Base-by-base conservation (phyloP, 1,140 invertebrate genomes). In the Drosophila saltans region DNA sequence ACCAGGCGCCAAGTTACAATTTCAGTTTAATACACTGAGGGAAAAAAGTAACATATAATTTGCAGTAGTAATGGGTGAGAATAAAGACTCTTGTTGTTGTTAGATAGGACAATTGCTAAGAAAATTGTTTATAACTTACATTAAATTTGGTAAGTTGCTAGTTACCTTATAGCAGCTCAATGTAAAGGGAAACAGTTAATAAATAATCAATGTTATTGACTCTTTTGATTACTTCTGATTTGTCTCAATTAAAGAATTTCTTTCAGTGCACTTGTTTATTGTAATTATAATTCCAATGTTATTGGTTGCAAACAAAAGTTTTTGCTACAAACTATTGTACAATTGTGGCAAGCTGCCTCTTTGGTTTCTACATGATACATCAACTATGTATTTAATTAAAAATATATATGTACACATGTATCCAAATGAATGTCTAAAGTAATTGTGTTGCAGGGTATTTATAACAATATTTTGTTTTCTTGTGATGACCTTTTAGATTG, bases 301-400 rank as follows among this genome's bases (percentile, higher is more conserved):
- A 2, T 16, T 56, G 43, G 40, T 55, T 33, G 36, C 33, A 8
- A 36, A 36, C 33, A 36, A 36, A 36, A 36, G 33, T 52, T 52
- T 52, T 48, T 59, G 39, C 65, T 59, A 59, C 33, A 36, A 77
- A 66, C 8, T 78, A 75, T 72, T 68, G 71, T 62, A 7, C 75
- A 78, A 55, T 78, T 78, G 68, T 76, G 73, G 66, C 66, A 76
- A 41, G 30, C 59, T 39, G 26, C 28, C 66, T 43, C 65, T 76
- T 76, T 77, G 33, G 33, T 36, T 36, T 7, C 33, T 26, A 9
- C 4, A 9, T 52, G 45, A 11, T 43, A 3, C 45, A 52, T 26
- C 8, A 10, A 4, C 28, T 30, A 30, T 16, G 16, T 16, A 21
- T 52, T 52, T 52, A 52, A 52, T 52, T 52, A 52, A 52, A 52